Percentiles rank a stretch among this genome's conserved stretches.
Conservation (phyloP, 2,113 vertebrate genomes). For the Dascyllus trimaculatus region DNA sequence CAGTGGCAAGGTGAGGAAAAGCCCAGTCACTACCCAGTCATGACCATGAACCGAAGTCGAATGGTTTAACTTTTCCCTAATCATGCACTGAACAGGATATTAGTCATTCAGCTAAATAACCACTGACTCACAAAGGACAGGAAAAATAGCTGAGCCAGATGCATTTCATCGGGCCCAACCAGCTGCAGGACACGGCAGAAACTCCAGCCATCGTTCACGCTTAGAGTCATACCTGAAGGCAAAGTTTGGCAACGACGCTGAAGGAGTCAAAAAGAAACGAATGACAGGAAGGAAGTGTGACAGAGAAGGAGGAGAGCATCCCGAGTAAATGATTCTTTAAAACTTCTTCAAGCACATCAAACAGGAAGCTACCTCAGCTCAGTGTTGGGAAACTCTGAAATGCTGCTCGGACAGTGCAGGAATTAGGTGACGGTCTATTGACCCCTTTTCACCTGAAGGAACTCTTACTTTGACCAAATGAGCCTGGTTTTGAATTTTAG, state of each 20-base stretch:
- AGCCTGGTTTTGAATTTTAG: background rate
- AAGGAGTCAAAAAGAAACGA: constrained; percentile 29
- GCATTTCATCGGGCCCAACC: constrained; percentile 12
- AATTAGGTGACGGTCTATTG: constrained; percentile 21
- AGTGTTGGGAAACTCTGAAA: constrained; percentile 37
- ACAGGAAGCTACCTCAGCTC: constrained; percentile 62
- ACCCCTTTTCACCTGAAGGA: no score
- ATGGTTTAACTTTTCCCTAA: constrained; percentile 22
- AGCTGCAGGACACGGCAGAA: constrained; percentile 31
- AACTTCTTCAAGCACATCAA: constrained; percentile 49
- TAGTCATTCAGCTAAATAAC: constrained; percentile 56
- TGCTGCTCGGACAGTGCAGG: constrained; percentile 33
- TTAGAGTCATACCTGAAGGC: constrained; percentile 35
- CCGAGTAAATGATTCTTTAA: constrained; percentile 73
- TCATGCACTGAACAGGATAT: constrained; percentile 13
- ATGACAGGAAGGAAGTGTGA: constrained; percentile 43
- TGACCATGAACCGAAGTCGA: constrained; percentile 7
- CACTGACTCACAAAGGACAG: constrained; percentile 57
- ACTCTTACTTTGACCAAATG: background rate
- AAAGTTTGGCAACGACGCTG: constrained; percentile 7
- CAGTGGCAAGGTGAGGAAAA: background rate
- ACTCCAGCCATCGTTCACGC: constrained; percentile 45
- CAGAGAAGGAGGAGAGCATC: constrained; percentile 47
- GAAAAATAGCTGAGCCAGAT: constrained; percentile 20
- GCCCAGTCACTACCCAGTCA: constrained; percentile 22